Evolutionary conservation across 2,113 vertebrate genomes (phyloP).

Genomic region (Syrrhaptes paradoxus): DNA sequence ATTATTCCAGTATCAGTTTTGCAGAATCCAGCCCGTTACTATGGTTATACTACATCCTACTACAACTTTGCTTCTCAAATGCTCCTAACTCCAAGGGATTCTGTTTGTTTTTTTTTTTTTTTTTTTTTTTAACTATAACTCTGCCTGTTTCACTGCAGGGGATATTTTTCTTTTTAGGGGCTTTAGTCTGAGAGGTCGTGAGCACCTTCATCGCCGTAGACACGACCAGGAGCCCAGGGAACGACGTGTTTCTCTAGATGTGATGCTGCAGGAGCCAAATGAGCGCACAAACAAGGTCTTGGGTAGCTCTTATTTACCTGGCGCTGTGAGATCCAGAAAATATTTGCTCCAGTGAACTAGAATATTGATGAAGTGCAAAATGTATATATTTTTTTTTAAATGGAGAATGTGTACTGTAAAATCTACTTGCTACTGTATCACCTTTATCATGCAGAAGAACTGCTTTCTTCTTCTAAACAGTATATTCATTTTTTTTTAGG

Average conservation of each 20-base stretch:
- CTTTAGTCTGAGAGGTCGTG: not conserved
- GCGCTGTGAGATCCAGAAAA: not conserved
- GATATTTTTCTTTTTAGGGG: not conserved
- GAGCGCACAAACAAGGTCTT: not conserved
- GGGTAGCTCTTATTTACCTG: not conserved
- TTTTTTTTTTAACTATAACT: not conserved
- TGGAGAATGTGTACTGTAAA: not conserved
- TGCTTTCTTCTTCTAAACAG: not conserved
- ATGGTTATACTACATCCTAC: not conserved
- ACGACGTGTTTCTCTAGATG: not conserved
- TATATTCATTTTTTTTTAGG: not conserved
- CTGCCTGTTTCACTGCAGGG: not conserved
- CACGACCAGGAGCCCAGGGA: not conserved
- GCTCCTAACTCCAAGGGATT: not conserved
- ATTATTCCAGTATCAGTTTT: not conserved
- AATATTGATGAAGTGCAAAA: not conserved
- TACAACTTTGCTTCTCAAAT: not conserved
- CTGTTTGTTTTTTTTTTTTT: too few relatives aligned
- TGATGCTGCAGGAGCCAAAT: not conserved
- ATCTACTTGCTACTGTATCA: not conserved
- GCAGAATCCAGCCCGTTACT: not conserved
- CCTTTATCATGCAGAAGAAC: not conserved
- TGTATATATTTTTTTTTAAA: not conserved
- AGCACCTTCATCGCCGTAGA: not conserved
- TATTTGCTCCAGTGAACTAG: not conserved